Conservation (phyloP, 2,113 vertebrate genomes). For the Halcyon senegalensis region DNA sequence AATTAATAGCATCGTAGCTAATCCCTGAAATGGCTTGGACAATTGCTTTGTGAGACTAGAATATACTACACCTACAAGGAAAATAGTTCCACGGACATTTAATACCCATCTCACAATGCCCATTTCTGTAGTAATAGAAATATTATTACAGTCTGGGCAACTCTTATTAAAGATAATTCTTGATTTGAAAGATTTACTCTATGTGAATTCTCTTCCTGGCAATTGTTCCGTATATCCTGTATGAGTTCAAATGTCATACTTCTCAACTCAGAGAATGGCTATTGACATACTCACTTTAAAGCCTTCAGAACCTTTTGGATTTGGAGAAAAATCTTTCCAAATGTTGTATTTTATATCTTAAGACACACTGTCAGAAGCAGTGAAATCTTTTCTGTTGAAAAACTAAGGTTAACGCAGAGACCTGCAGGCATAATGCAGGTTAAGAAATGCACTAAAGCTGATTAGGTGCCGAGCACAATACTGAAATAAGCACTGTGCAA, state of each 20-base stretch:
- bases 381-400: not conserved
- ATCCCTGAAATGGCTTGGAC: not conserved
- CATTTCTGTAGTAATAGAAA: not conserved
- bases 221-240: not conserved
- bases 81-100: not conserved
- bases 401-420: not conserved
- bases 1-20: not conserved
- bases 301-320: not conserved
- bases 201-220: not conserved
- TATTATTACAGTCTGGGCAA: not conserved
- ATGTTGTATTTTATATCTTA: not conserved
- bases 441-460: not conserved
- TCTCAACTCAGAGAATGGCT: not conserved
- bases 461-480: not conserved
- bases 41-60: not conserved
- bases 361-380: not conserved
- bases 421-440: not conserved
- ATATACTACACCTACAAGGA: not conserved
- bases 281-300: not conserved
- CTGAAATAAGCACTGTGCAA: not conserved
- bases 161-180: not conserved
- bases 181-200: not conserved
- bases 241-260: not conserved
- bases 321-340: not conserved
- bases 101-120: not conserved